phyloP scores from a whole-genome alignment of 2,113 vertebrate genomes.

The Forbesichthys papilliferus region DNA sequence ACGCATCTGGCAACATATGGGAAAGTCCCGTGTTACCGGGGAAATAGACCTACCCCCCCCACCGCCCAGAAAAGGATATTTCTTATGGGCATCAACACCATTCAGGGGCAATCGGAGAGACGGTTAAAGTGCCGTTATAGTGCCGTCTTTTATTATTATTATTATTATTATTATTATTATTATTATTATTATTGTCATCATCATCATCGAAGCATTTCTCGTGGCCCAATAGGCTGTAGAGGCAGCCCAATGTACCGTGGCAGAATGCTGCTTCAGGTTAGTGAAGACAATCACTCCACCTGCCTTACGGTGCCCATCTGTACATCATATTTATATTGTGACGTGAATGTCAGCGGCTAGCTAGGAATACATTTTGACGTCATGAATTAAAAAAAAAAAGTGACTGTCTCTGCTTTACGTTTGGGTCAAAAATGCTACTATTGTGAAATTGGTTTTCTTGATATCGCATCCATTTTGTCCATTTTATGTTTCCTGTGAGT shows the following conservation, averaged over 20 bases:
- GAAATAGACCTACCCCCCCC: not conserved
- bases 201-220: slow-evolving; percentile 32
- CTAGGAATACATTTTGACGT: slow-evolving; percentile 52
- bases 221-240: not conserved
- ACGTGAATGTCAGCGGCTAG: slow-evolving; percentile 63
- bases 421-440: slow-evolving; percentile 50
- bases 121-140: not conserved
- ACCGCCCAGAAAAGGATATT: not conserved
- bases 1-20: slow-evolving; percentile 10
- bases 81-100: not conserved
- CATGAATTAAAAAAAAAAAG: slow-evolving; percentile 20
- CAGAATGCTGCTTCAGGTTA: slow-evolving; percentile 26
- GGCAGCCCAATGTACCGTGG: slow-evolving; percentile 11
- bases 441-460: slow-evolving; percentile 60
- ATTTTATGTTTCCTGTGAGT: slow-evolving; percentile 38
- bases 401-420: slow-evolving; percentile 45
- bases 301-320: slow-evolving; percentile 63
- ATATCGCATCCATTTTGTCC: slow-evolving; percentile 40
- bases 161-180: not conserved
- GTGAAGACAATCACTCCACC: slow-evolving; percentile 68
- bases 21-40: too few relatives aligned
- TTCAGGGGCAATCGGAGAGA: slow-evolving; percentile 1
- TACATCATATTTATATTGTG: slow-evolving; percentile 77
- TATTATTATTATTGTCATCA: slow-evolving; percentile 3
- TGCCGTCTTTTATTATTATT: not conserved